Conservation (phyloP, 2,888 invertebrate genomes). For the Metallyticus violacea region DNA sequence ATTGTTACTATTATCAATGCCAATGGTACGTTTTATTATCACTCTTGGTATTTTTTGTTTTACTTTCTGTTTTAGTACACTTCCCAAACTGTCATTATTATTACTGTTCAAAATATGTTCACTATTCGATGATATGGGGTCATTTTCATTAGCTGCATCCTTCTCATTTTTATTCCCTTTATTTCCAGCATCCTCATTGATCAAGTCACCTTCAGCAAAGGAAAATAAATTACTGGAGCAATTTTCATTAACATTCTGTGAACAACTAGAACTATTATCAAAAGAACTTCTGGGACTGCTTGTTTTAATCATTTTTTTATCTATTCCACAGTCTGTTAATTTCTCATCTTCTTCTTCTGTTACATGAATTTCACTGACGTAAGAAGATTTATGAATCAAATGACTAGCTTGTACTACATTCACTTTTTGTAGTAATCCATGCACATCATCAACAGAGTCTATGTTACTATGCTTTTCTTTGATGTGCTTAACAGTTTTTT, state of each 20-base stretch:
- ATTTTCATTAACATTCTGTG: background rate
- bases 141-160: background rate
- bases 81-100: background rate
- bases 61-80: background rate
- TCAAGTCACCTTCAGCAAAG: background rate
- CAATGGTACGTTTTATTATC: slow-evolving; percentile 27
- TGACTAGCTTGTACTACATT: background rate
- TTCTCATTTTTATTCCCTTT: too few species aligned
- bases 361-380: background rate
- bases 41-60: slow-evolving; percentile 21
- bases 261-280: background rate
- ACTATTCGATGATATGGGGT: background rate
- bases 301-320: background rate
- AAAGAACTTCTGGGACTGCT: background rate
- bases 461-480: background rate
- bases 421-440: background rate
- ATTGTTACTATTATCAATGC: slow-evolving; percentile 20
- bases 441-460: too few species aligned
- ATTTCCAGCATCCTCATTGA: background rate
- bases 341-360: background rate
- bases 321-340: background rate
- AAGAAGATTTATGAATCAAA: background rate
- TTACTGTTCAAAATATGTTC: background rate
- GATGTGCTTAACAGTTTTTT: background rate
- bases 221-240: background rate